phyloP scores from a whole-genome alignment of 2,113 vertebrate species.

The Callocephalon fimbriatum region DNA sequence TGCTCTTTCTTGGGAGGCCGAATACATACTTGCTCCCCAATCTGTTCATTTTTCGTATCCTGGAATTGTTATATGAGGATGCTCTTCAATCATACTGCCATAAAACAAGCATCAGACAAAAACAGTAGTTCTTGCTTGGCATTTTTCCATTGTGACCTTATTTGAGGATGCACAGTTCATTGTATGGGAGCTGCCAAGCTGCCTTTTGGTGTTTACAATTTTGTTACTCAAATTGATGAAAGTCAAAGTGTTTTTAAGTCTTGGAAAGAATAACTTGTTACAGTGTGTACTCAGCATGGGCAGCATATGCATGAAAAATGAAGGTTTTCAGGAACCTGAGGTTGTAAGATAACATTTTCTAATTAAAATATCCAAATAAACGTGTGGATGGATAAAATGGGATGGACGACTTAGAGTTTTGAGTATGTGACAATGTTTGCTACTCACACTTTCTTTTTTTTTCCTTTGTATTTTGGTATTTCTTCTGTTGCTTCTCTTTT shows the following conservation, averaged over 20 bases:
- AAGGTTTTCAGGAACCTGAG: not conserved
- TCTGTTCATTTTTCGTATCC: not conserved
- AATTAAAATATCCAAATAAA: not conserved
- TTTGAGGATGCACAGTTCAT: not conserved
- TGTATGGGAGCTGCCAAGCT: not conserved
- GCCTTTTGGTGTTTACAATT: not conserved
- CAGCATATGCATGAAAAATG: not conserved
- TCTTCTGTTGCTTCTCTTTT: not conserved
- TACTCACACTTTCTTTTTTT: not conserved
- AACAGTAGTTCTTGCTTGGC: not conserved
- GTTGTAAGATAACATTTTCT: not conserved
- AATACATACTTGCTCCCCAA: not conserved
- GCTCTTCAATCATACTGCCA: not conserved
- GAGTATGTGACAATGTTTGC: not conserved
- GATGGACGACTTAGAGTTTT: not conserved
- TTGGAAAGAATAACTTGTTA: not conserved
- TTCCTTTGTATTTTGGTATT: not conserved
- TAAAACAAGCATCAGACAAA: not conserved
- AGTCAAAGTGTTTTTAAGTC: not conserved
- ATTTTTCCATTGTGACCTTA: not conserved
- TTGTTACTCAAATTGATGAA: not conserved
- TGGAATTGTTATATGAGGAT: not conserved
- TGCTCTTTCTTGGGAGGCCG: not conserved
- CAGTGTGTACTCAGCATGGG: not conserved
- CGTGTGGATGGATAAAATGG: not conserved